These are phyloP conservation scores for Maniola hyperantus DNA, from an alignment of 2,888 invertebrate genomes.

Conservation along the genomic window DNA sequence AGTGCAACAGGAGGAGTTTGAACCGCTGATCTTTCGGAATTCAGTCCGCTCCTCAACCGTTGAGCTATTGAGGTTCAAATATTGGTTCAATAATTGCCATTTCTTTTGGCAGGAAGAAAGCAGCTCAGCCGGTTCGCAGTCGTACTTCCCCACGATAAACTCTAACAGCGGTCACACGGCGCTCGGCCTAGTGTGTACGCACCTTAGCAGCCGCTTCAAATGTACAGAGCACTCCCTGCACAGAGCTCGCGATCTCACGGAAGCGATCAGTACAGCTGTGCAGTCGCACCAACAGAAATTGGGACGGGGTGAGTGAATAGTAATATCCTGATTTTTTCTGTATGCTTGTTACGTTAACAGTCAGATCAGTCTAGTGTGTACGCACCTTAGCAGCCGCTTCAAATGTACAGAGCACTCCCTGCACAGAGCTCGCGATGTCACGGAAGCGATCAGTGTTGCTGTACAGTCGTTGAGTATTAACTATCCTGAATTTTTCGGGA, in stretches of 20 bases:
- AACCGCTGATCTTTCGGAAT: too few species aligned
- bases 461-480: constrained; percentile 27
- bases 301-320: constrained; percentile 52
- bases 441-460: constrained; percentile 42
- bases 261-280: constrained; percentile 42
- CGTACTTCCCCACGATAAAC: constrained; percentile 57
- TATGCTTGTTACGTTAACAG: too few species aligned
- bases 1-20: too few species aligned
- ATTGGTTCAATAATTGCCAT: background rate
- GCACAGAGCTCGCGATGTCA: constrained; percentile 55
- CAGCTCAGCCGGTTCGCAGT: constrained; percentile 51
- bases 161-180: constrained; percentile 54
- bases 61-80: too few species aligned
- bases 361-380: too few species aligned
- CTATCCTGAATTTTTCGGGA: too few species aligned
- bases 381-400: too few species aligned
- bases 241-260: constrained; percentile 55
- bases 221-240: constrained; percentile 53
- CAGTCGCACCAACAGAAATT: constrained; percentile 50
- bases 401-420: constrained; percentile 52
- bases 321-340: background rate
- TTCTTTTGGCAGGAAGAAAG: constrained; percentile 57
- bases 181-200: constrained; percentile 53
- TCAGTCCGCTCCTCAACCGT: too few species aligned
- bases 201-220: constrained; percentile 48